phyloP scores from a whole-genome alignment of 2,888 invertebrate genomes.

The Emesis furor region DNA sequence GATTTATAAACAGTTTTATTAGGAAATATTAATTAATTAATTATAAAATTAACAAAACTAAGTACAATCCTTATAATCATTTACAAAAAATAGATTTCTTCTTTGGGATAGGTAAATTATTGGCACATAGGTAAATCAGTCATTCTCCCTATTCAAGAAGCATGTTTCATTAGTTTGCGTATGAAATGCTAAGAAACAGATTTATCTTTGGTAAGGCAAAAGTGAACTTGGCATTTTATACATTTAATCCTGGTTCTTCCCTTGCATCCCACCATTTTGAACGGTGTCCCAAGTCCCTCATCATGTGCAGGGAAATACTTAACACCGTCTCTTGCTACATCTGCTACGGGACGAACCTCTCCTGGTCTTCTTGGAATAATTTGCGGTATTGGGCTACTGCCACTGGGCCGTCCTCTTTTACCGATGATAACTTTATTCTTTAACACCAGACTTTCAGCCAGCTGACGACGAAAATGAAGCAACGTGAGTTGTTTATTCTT shows the following conservation, averaged over 20 bases:
- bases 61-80: conserved; percentile 36
- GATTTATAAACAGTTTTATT: conserved; percentile 48
- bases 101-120: conserved; percentile 25
- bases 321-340: conserved; percentile 73
- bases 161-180: conserved; percentile 42
- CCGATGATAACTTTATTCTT: conserved; percentile 65
- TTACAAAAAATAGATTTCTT: conserved; percentile 35
- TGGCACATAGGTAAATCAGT: conserved; percentile 42
- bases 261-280: conserved; percentile 73
- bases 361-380: conserved; percentile 73
- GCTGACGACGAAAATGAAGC: conserved; percentile 70
- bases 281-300: conserved; percentile 68
- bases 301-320: conserved; percentile 75
- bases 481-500: conserved; percentile 70
- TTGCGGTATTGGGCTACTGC: conserved; percentile 63
- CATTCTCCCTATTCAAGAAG: conserved; percentile 40
- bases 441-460: conserved; percentile 73
- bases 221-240: conserved; percentile 74
- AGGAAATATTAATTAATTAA: conserved; percentile 32
- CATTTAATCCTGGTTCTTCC: conserved; percentile 72
- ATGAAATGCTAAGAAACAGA: conserved; percentile 73
- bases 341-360: conserved; percentile 68
- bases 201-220: conserved; percentile 75
- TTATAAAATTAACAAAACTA: conserved; percentile 51
- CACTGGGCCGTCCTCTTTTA: conserved; percentile 74